These are phyloP conservation scores for Choloepus hoffmanni DNA, from an alignment of 2,113 vertebrate species.

Conservation along the genomic window DNA sequence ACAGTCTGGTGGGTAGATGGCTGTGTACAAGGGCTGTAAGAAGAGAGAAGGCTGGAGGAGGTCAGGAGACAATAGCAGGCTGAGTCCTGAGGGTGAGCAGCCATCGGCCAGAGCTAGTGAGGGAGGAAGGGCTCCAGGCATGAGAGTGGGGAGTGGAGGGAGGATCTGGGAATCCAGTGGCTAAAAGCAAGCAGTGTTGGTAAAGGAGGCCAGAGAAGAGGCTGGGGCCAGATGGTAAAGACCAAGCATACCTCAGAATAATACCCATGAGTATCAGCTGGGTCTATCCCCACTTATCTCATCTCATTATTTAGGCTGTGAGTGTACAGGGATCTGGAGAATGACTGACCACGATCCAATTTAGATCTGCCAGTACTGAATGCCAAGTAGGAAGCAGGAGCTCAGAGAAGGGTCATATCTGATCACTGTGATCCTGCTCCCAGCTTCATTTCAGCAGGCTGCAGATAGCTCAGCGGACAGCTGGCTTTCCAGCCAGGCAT, in stretches of 20 bases:
- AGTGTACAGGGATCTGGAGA: conserved; percentile 42
- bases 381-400: conserved; percentile 60
- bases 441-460: conserved; percentile 33
- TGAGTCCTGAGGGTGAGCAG: background rate
- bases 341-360: conserved; percentile 47
- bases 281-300: background rate
- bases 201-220: background rate
- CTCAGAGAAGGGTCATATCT: conserved; percentile 33
- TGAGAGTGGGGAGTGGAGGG: accelerated
- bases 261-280: background rate
- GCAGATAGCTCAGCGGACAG: background rate
- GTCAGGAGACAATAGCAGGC: background rate
- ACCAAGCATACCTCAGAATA: no score
- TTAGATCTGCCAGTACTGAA: conserved; percentile 74
- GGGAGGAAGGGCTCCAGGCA: background rate
- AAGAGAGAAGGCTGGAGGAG: background rate
- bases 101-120: no score
- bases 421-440: background rate
- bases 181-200: no score
- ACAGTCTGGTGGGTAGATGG: background rate
- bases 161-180: background rate
- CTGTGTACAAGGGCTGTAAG: background rate
- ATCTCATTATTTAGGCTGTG: conserved; percentile 1
- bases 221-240: background rate
- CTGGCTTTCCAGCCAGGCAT: background rate